Evolutionary conservation across 2,888 invertebrate species (phyloP), one percentile per base, ranked within the genome.

Genomic region (Trissonchulus latispiculum): DNA sequence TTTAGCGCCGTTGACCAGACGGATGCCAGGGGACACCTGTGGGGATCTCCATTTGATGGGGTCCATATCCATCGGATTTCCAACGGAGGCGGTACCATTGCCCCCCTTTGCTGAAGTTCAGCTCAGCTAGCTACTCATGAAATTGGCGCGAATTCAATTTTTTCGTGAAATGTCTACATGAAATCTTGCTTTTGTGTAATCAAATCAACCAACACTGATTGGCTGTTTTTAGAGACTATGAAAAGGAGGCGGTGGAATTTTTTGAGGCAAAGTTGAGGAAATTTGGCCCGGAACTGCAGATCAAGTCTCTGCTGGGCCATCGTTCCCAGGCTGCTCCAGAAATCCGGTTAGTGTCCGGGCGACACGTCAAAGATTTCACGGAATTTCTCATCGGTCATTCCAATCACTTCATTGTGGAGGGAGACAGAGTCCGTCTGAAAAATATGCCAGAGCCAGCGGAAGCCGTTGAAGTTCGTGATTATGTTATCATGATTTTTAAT

Each of bases 271-370:
- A 96, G 87, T 89, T 99, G 85, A 82, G 77, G 93, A 96, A 85
- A 95, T 97, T 84, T 95, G 97, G 75, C 90, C 92, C 95, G 1
- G 96, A 97, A 87, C 93, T 99, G 77, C 96, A 95, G 1, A 93
- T 97, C 78, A 93, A 93, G 84, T 95, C 95, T 84, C 88, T 99
- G 77, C 88, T 97, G 75, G 97, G 97, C 0, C 97, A 97, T 86
- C 89, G 95, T 77, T 64, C 66, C 33, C 66, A 64, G 81, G 97
- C 97, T 32, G 92, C 95, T 75, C 93, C 93, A 28, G 96, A 96
- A 87, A 95, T 99, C 78, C 89, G 97, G 76, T 93, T 95, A 84
- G 93, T 95, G 81, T 95, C 95, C 77, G 91, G 90, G 77, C 93
- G 95, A 84, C 93, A 94, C 83, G 91, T 93, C 81, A 91, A 91